A percentile compares a stretch with the other conserved stretches of the same genome.
phyloP scores from a whole-genome alignment of 1,140 invertebrate genomes.

The Lethocerus indicus region DNA sequence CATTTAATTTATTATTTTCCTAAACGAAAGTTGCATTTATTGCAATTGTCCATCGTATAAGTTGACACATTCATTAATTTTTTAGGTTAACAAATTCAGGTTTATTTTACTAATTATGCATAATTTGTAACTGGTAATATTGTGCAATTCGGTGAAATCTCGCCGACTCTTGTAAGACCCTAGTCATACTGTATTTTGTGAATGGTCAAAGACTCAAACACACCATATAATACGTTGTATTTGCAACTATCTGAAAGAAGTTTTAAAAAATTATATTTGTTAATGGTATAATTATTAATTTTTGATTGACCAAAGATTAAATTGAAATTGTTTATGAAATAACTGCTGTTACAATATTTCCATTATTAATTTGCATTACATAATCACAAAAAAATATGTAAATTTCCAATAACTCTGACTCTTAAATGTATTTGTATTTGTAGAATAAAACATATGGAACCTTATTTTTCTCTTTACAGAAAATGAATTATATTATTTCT shows the following conservation, averaged over 20 bases:
- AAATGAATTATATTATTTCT: too few species aligned
- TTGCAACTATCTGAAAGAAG: background rate
- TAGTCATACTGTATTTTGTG: slow-evolving; percentile 5
- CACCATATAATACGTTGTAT: background rate
- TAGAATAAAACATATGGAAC: slow-evolving; percentile 9
- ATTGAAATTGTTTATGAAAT: background rate
- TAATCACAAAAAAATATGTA: too few species aligned
- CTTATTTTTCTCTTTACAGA: too few species aligned
- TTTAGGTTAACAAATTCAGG: too few species aligned
- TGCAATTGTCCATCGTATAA: too few species aligned
- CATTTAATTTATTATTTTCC: background rate
- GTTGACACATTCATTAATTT: too few species aligned
- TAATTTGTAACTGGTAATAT: slow-evolving; percentile 4
- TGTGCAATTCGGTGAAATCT: slow-evolving; percentile 3
- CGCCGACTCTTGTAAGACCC: slow-evolving; percentile 1
- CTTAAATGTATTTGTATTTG: slow-evolving; percentile 6
- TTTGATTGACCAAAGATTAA: background rate
- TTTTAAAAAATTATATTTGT: slow-evolving; percentile 4
- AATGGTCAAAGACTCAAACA: background rate
- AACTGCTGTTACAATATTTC: too few species aligned
- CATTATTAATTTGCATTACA: too few species aligned
- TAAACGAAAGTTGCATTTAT: too few species aligned
- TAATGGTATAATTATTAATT: background rate
- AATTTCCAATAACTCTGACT: background rate
- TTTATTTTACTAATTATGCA: background rate